Conservation (phyloP, 2,888 invertebrate species). For the Tiliacea aurago region DNA sequence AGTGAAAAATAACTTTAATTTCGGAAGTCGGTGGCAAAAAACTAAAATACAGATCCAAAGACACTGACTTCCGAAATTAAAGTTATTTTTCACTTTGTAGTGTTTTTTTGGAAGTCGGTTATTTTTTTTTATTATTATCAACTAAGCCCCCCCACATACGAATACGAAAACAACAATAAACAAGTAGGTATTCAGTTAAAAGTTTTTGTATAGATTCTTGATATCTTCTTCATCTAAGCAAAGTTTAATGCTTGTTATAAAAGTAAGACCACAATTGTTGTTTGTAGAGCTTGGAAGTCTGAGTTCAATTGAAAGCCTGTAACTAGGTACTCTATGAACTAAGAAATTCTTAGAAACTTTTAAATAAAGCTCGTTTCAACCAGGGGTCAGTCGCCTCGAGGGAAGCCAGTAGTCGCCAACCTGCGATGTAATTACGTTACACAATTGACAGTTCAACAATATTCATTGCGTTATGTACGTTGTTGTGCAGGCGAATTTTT, state of each 20-base stretch:
- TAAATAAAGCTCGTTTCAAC: background rate
- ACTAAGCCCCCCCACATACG: too few relatives aligned
- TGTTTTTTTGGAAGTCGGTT: too few relatives aligned
- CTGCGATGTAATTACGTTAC: too few relatives aligned
- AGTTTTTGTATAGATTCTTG: background rate
- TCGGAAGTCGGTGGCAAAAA: too few relatives aligned
- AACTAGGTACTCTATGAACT: background rate
- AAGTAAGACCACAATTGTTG: background rate
- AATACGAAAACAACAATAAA: background rate
- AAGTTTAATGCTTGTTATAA: conserved; percentile 15
- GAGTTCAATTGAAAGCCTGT: background rate
- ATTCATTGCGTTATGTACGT: background rate
- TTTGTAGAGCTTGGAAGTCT: background rate
- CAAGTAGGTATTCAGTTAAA: background rate
- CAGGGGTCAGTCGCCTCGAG: background rate
- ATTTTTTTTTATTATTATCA: too few relatives aligned
- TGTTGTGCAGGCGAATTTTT: background rate
- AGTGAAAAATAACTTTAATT: too few relatives aligned
- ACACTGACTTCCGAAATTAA: too few relatives aligned
- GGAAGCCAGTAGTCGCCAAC: background rate
- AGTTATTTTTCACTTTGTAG: too few relatives aligned
- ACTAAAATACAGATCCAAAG: too few relatives aligned
- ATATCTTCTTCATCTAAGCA: background rate
- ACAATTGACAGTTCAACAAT: background rate
- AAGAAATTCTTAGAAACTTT: background rate